Percentiles rank a stretch among this genome's conserved stretches.
Conservation (phyloP, 1,140 invertebrate species). For the Heterodera carotae region DNA sequence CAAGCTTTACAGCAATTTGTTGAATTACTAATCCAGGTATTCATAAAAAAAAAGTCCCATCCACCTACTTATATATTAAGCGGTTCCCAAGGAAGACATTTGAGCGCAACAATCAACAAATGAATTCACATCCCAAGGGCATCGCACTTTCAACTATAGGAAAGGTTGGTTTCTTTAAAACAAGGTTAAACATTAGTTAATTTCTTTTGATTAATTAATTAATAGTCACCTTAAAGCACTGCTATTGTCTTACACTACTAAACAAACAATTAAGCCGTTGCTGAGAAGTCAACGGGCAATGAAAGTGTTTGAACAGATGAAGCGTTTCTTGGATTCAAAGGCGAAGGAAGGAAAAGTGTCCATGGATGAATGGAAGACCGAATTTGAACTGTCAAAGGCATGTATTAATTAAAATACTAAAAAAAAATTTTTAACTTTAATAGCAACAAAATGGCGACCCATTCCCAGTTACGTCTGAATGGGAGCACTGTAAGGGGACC, state of each 20-base stretch:
- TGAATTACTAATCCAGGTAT: constrained; percentile 53
- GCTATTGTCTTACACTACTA: no score
- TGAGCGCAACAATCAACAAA: constrained; percentile 5
- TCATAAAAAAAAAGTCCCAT: constrained; percentile 12
- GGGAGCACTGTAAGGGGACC: constrained; percentile 82
- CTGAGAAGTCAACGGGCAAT: constrained; percentile 30
- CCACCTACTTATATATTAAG: not conserved
- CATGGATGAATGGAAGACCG: constrained; percentile 47
- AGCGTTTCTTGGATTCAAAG: constrained; percentile 33
- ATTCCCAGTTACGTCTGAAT: constrained; percentile 71
- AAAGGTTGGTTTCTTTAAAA: not conserved
- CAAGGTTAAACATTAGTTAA: constrained; percentile 4
- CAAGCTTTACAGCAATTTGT: constrained; percentile 56
- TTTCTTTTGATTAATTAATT: no score
- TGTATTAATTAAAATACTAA: not conserved
- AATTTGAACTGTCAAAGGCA: constrained; percentile 39
- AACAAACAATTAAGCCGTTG: constrained; percentile 30
- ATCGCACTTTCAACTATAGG: constrained; percentile 26
- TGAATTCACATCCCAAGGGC: constrained; percentile 33
- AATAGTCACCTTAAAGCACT: no score
- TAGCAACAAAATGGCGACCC: constrained; percentile 42
- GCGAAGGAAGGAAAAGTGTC: constrained; percentile 35
- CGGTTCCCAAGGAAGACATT: constrained; percentile 36
- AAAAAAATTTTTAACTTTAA: constrained; percentile 16
- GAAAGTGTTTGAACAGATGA: constrained; percentile 34